Percentiles rank a stretch among this genome's conserved stretches.
Evolutionary conservation across 2,113 vertebrate genomes (phyloP).

Genomic region (Geococcyx californianus): DNA sequence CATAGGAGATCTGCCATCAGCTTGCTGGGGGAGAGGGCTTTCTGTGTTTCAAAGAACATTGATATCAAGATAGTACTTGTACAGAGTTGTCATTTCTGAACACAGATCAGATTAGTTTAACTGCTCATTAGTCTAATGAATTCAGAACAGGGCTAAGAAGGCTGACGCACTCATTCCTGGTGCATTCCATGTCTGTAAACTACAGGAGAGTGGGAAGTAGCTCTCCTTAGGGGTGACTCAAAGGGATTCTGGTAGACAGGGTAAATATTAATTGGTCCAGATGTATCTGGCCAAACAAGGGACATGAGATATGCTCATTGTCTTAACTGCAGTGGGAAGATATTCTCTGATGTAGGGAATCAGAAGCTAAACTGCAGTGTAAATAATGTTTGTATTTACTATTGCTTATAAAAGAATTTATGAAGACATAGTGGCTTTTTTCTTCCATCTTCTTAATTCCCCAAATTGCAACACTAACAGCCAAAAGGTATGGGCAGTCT

Average conservation of each 20-base stretch:
- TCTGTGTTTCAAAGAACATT: not conserved
- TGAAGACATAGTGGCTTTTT: not conserved
- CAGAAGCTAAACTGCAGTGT: not conserved
- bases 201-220: not conserved
- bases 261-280: not conserved
- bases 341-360: not conserved
- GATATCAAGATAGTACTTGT: not conserved
- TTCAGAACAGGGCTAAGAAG: not conserved
- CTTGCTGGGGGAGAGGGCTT: not conserved
- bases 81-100: not conserved
- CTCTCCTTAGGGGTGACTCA: not conserved
- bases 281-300: not conserved
- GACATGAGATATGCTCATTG: not conserved
- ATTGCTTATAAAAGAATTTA: not conserved
- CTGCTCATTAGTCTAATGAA: not conserved
- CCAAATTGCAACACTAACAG: not conserved
- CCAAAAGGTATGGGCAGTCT: not conserved
- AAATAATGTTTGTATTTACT: not conserved
- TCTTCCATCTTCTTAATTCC: not conserved
- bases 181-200: not conserved
- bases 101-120: not conserved
- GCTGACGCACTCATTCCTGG: not conserved
- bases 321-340: not conserved
- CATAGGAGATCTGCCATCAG: not conserved
- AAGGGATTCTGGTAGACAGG: not conserved